Percentiles rank a stretch among this genome's conserved stretches.
phyloP scores from a whole-genome alignment of 2,797 vertebrate species.

The Passerculus sandwichensis region DNA sequence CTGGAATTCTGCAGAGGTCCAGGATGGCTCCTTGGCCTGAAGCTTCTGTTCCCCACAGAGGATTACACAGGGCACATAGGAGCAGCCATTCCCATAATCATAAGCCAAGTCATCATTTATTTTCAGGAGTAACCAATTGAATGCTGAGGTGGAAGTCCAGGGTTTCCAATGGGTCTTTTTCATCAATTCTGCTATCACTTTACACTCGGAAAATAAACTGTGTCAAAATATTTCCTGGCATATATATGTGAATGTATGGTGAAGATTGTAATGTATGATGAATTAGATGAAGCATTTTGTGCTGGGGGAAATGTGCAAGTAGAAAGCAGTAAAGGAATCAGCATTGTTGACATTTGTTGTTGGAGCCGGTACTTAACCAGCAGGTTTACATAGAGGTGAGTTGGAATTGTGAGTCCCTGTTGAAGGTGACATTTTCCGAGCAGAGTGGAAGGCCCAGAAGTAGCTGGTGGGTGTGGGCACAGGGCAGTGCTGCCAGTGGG shows the following conservation, averaged over 20 bases:
- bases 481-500: fast-evolving
- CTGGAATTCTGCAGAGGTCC: background rate
- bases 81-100: background rate
- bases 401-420: background rate
- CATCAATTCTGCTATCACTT: background rate
- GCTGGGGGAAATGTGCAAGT: background rate
- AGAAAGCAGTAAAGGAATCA: background rate
- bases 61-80: background rate
- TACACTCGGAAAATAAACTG: background rate
- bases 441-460: background rate
- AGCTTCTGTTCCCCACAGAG: background rate
- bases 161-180: background rate
- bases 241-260: background rate
- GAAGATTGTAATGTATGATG: background rate
- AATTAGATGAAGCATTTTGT: background rate
- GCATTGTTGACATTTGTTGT: background rate
- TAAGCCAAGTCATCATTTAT: background rate
- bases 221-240: background rate
- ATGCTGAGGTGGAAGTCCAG: background rate
- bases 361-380: background rate
- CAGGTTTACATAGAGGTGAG: background rate
- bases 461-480: background rate
- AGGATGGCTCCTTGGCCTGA: background rate
- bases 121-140: background rate
- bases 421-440: background rate